Evolutionary conservation across 2,888 invertebrate species (phyloP).

Genomic region (Mechanitis mazaeus): DNA sequence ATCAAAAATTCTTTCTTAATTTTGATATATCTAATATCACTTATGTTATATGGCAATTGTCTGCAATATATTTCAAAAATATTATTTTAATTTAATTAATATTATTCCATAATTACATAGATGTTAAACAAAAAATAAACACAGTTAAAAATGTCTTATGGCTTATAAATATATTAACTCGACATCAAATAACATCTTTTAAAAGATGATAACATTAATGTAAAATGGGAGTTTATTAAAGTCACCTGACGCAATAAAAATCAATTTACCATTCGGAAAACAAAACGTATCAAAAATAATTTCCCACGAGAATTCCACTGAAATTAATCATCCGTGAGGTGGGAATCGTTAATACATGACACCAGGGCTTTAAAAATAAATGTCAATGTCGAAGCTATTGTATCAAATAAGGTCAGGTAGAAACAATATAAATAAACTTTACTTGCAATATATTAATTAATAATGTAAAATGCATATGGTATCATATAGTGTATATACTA

Average conservation of each 20-base stretch:
- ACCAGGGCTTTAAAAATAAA: conserved; percentile 25
- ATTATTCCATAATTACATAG: too few relatives aligned
- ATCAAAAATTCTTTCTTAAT: too few relatives aligned
- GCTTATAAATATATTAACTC: too few relatives aligned
- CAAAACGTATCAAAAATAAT: conserved; percentile 39
- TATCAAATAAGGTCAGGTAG: neutral
- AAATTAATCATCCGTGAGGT: conserved; percentile 44
- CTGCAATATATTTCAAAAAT: too few relatives aligned
- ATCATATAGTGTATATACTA: too few relatives aligned
- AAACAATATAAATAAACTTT: neutral
- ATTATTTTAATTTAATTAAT: too few relatives aligned
- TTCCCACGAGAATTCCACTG: conserved; percentile 37
- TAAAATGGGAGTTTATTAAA: conserved; percentile 17
- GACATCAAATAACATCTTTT: conserved; percentile 1
- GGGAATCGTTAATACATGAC: conserved; percentile 40
- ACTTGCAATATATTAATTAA: neutral
- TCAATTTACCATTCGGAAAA: conserved; percentile 27
- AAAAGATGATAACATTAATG: conserved; percentile 3
- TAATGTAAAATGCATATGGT: too few relatives aligned
- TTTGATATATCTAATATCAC: too few relatives aligned
- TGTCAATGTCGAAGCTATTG: neutral
- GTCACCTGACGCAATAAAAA: conserved; percentile 27
- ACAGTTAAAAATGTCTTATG: too few relatives aligned
- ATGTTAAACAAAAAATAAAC: too few relatives aligned
- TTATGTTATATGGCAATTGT: too few relatives aligned